Conservation (phyloP, 2,888 invertebrate species). For the Drosophila hawaiiensis region DNA sequence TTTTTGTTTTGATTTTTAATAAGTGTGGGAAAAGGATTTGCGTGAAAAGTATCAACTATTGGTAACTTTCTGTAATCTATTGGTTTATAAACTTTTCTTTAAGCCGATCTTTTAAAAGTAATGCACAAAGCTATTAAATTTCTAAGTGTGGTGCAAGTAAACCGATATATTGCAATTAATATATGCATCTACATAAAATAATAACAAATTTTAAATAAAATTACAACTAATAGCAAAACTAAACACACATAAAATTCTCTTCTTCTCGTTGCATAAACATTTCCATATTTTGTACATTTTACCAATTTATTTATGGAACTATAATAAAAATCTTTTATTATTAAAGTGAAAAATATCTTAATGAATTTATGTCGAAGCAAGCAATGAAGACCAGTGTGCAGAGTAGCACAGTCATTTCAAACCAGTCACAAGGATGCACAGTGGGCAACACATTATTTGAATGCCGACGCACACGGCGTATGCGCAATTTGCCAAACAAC, state of each 20-base stretch:
- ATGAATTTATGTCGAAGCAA: background rate
- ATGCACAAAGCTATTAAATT: background rate
- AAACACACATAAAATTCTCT: background rate
- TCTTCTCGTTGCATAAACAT: background rate
- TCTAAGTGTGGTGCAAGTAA: background rate
- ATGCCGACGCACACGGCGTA: constrained; percentile 69
- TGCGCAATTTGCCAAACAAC: constrained; percentile 62
- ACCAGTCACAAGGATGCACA: constrained; percentile 52
- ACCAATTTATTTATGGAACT: too few species aligned
- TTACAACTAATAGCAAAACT: background rate
- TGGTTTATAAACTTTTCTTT: background rate
- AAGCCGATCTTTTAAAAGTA: background rate
- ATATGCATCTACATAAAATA: background rate
- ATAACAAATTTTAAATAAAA: too few species aligned
- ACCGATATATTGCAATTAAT: background rate
- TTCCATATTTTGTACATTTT: background rate
- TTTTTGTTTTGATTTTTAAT: background rate
- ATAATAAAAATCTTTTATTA: background rate
- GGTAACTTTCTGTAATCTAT: background rate
- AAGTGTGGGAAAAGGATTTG: too few species aligned
- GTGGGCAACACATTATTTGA: constrained; percentile 49
- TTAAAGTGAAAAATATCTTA: background rate
- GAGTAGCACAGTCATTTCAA: constrained; percentile 46
- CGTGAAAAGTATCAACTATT: background rate
- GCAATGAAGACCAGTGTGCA: background rate